Percentiles rank a stretch among this genome's conserved stretches.
Conservation (phyloP, 2,113 vertebrate genomes). For the Castor canadensis region DNA sequence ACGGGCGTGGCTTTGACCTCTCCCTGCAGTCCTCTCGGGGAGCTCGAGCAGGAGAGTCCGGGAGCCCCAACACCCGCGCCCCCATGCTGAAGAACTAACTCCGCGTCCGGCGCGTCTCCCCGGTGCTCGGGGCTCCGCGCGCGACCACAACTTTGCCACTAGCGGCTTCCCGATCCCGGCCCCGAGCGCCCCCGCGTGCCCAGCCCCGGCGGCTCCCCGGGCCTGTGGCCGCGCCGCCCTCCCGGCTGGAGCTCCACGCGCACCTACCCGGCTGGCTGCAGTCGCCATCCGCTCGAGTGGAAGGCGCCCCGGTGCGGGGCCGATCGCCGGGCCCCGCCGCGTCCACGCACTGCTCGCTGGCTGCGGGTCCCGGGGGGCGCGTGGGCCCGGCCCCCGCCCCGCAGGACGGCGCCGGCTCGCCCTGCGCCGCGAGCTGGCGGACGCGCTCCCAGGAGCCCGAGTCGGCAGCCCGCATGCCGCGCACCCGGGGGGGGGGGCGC, state of each 20-base stretch:
- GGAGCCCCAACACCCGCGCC: too few species aligned
- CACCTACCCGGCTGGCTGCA: constrained; percentile 84
- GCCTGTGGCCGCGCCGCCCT: constrained; percentile 17
- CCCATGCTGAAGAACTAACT: neutral
- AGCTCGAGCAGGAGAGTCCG: neutral
- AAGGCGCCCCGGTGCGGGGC: constrained; percentile 19
- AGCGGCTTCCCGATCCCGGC: neutral
- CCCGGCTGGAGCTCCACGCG: neutral
- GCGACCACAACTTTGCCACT: constrained; percentile 65
- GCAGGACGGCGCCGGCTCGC: constrained; percentile 78
- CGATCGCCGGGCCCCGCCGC: neutral
- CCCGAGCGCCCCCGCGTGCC: constrained; percentile 65
- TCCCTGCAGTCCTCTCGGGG: neutral
- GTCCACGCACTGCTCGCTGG: constrained; percentile 39
- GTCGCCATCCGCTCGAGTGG: constrained; percentile 86
- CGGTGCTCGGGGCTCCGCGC: neutral
- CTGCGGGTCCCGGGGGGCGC: constrained; percentile 25
- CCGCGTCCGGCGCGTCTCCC: neutral
- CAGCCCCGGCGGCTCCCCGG: neutral
- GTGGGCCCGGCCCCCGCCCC: constrained; percentile 57
- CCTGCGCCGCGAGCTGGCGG: constrained; percentile 82
- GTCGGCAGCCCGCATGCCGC: constrained; percentile 74
- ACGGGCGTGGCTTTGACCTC: neutral
- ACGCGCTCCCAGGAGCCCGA: constrained; percentile 73
- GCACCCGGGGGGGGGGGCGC: constrained; percentile 49